These are phyloP conservation scores for Limanda limanda DNA, from an alignment of 2,113 vertebrate genomes.

Conservation along the genomic window DNA sequence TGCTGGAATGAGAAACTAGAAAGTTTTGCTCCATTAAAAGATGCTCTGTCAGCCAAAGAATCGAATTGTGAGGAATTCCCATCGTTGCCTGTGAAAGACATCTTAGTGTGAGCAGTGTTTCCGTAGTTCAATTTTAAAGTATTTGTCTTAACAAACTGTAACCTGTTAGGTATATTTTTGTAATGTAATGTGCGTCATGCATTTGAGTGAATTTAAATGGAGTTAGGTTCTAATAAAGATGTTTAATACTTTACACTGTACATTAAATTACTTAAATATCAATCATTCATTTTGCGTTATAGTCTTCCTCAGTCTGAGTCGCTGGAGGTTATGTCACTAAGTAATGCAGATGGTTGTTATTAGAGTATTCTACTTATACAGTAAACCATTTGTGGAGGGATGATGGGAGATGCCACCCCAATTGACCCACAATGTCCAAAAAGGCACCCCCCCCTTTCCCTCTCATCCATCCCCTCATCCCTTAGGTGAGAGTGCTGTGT, in stretches of 20 bases:
- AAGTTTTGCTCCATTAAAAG: slow-evolving; percentile 19
- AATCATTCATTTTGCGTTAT: too few species aligned
- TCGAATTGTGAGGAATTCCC: slow-evolving; percentile 23
- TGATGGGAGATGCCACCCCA: too few species aligned
- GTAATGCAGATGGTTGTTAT: too few species aligned
- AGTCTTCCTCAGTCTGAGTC: too few species aligned
- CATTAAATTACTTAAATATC: too few species aligned
- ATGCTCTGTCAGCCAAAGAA: slow-evolving; percentile 50
- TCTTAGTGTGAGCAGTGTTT: slow-evolving; percentile 39
- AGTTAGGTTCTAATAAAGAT: slow-evolving; percentile 64
- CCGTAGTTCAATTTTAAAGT: slow-evolving; percentile 43
- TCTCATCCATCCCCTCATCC: too few species aligned
- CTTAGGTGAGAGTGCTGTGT: too few species aligned
- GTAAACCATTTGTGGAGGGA: too few species aligned
- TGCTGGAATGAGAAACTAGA: slow-evolving; percentile 14
- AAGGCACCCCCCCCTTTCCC: too few species aligned
- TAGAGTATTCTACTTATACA: too few species aligned
- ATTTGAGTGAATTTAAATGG: slow-evolving; percentile 51
- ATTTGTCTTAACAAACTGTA: slow-evolving; percentile 54
- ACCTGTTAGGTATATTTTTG: slow-evolving; percentile 72
- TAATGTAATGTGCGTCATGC: slow-evolving; percentile 52
- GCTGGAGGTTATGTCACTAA: too few species aligned
- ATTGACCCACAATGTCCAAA: too few species aligned
- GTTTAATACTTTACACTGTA: slow-evolving; percentile 22
- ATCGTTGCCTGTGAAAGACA: slow-evolving; percentile 38